A percentile compares a stretch with the other conserved stretches of the same genome.
phyloP scores from a whole-genome alignment of 2,888 invertebrate species.

The Rotaria macrura region DNA sequence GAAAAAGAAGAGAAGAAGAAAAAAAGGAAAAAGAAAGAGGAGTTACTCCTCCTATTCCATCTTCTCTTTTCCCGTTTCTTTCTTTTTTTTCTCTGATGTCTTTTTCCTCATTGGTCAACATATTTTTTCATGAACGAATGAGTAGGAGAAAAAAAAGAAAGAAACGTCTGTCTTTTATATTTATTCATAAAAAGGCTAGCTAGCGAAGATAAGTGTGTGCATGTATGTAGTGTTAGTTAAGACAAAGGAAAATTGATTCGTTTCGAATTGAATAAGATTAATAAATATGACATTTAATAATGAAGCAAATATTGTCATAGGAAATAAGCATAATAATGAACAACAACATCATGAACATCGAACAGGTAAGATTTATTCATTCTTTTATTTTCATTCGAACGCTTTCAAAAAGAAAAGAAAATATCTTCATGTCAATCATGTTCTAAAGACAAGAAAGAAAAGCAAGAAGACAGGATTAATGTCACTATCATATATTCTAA shows the following conservation, averaged over 20 bases:
- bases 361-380: not conserved
- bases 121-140: not conserved
- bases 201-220: not conserved
- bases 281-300: constrained; percentile 7
- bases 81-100: not conserved
- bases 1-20: not conserved
- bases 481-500: not conserved
- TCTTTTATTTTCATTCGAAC: not conserved
- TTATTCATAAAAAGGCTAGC: not conserved
- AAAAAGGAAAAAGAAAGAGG: not conserved
- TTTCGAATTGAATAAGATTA: not conserved
- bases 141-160: not conserved
- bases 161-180: not conserved
- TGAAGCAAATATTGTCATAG: constrained; percentile 3
- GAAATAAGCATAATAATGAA: not conserved
- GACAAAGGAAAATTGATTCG: not conserved
- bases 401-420: not conserved
- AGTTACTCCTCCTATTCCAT: not conserved
- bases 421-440: too few relatives aligned
- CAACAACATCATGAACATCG: not conserved
- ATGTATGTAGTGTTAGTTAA: not conserved
- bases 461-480: too few relatives aligned
- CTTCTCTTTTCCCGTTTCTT: not conserved
- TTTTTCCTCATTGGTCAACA: constrained; percentile 8
- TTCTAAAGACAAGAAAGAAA: not conserved